phyloP scores from a whole-genome alignment of 2,113 vertebrate species.

The Protomyctophum bolini region DNA sequence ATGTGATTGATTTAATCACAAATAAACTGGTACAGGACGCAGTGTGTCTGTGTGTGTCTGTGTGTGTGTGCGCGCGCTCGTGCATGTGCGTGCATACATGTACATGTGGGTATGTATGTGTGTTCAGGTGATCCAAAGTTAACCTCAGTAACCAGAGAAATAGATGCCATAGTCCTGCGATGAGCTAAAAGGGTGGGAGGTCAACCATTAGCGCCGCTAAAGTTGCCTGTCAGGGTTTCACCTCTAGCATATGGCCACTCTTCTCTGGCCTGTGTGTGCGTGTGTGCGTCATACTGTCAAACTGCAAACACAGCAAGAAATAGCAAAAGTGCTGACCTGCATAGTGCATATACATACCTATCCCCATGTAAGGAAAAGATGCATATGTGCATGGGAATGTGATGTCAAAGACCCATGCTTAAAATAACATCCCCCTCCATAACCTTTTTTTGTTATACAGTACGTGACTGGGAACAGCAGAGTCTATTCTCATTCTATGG shows the following conservation, averaged over 20 bases:
- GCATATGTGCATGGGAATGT: constrained; percentile 15
- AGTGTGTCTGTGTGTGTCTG: too few relatives aligned
- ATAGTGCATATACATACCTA: constrained; percentile 22
- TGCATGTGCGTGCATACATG: neutral
- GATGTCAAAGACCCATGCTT: constrained; percentile 29
- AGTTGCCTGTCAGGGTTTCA: constrained; percentile 26
- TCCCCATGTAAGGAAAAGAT: constrained; percentile 6
- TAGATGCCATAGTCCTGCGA: constrained; percentile 6
- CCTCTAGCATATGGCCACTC: constrained; percentile 9
- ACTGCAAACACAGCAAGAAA: neutral
- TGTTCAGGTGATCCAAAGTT: neutral
- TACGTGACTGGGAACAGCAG: constrained; percentile 4
- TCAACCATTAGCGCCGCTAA: constrained; percentile 14
- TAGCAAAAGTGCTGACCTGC: constrained; percentile 9
- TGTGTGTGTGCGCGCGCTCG: too few relatives aligned
- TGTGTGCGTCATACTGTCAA: neutral
- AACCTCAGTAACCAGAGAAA: constrained; percentile 38
- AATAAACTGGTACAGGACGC: too few relatives aligned
- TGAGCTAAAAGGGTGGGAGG: constrained; percentile 42
- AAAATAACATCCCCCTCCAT: neutral
- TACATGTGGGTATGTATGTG: neutral
- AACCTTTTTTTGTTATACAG: constrained; percentile 1
- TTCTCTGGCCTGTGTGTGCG: constrained; percentile 18
- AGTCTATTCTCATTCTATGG: neutral
- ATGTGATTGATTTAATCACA: too few relatives aligned